Evolutionary conservation across 2,888 invertebrate genomes (phyloP).

Genomic region (Pyrocoelia pectoralis): DNA sequence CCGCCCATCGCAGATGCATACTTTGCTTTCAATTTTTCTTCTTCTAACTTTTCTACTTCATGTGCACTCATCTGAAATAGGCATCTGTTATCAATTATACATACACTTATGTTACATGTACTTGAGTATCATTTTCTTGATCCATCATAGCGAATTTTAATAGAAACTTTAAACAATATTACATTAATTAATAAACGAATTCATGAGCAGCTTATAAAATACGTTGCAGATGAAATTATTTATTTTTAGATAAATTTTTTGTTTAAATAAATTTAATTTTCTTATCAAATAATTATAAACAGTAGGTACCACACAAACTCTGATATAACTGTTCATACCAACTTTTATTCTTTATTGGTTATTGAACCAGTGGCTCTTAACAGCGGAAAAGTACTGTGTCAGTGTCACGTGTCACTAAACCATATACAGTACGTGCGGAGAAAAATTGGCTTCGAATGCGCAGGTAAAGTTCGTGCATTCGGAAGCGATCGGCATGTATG

Average conservation of each 20-base stretch:
- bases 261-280: constrained; percentile 8
- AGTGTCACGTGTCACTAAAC: no score
- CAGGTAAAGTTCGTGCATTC: no score
- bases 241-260: constrained; percentile 8
- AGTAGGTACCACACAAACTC: background rate
- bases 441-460: no score
- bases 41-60: constrained; percentile 88
- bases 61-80: constrained; percentile 62
- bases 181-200: background rate
- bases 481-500: no score
- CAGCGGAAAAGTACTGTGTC: no score
- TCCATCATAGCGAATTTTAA: constrained; percentile 33
- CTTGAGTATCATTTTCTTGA: constrained; percentile 22
- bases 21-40: constrained; percentile 92
- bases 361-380: no score
- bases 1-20: constrained; percentile 76
- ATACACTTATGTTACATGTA: background rate
- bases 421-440: no score
- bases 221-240: background rate
- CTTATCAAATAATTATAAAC: background rate
- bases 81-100: background rate
- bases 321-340: no score
- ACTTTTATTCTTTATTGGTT: no score
- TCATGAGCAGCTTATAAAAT: background rate
- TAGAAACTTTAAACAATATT: background rate